phyloP scores from a whole-genome alignment of 2,888 invertebrate species.

The Corythucha ciliata region DNA sequence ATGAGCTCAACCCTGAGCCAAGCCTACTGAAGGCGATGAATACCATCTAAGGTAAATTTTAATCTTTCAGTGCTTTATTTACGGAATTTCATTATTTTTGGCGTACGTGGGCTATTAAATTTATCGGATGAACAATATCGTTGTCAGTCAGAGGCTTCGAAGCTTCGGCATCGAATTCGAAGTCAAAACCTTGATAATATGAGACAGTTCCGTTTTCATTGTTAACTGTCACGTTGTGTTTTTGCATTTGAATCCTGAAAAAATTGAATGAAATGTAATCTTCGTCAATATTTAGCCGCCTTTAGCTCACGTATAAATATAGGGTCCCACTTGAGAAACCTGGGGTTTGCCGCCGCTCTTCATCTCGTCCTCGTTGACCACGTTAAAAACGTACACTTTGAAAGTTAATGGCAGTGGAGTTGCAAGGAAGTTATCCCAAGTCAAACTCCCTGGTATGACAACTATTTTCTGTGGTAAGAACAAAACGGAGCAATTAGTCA shows the following conservation, averaged over 20 bases:
- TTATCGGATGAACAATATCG: slow-evolving; percentile 49
- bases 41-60: no score
- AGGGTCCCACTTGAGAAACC: slow-evolving; percentile 28
- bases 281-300: no score
- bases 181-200: slow-evolving; percentile 47
- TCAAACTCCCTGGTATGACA: no score
- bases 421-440: slow-evolving; percentile 25
- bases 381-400: slow-evolving; percentile 28
- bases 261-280: no score
- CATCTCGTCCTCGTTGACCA: slow-evolving; percentile 27
- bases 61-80: no score
- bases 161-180: slow-evolving; percentile 45
- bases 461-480: no score
- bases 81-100: no score
- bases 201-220: slow-evolving; percentile 48
- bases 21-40: no score
- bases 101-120: slow-evolving; percentile 51
- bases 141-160: slow-evolving; percentile 45
- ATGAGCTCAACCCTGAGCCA: no score
- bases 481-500: no score
- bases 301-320: slow-evolving; percentile 30
- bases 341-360: slow-evolving; percentile 25
- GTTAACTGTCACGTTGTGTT: slow-evolving; percentile 16
- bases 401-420: slow-evolving; percentile 27
- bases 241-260: no score